Evolutionary conservation across 2,113 vertebrate genomes (phyloP), one percentile per base, ranked within the genome.

Genomic region (Mohoua ochrocephala): DNA sequence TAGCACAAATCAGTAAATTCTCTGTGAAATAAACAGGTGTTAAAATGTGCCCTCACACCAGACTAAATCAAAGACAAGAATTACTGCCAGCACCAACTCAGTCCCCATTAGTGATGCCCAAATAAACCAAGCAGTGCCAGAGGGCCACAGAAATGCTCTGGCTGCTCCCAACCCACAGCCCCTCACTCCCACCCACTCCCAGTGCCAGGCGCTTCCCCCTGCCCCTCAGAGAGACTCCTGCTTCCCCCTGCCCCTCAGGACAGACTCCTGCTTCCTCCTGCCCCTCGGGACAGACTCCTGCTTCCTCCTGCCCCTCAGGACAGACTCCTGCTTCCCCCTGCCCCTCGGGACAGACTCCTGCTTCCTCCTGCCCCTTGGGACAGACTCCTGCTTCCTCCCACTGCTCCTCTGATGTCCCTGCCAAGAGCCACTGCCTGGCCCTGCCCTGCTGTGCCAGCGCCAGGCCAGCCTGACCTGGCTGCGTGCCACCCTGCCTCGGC

Each of bases 61-160:
- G 10, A 47, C 33, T 53, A 31, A 64, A 21, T 22, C 53, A 45
- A 45, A 87, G 64, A 27, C n/a, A 16, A 49, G 9, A 60, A 35
- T 10, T 22, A 15, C 49, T 18, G 9, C 1, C 74, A 60, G 80
- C 24, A 49, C 28, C 17, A n/a, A 4, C n/a, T 19, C 26, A 3
- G 10, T 1, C 28, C 18, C 3, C 7, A 3, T 3, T 2, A 27
- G 28, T 0, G 10, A 60, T 3, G 10, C 0, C 65, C 22, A 11
- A 2, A n/a, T 0, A 24, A 44, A 15, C 7, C 2, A 37, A 9
- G 2, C 15, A 60, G 57, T 37, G 47, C 1, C 26, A 57, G 31
- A 23, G 35, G 3, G 41, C 10, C 52, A 28, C 41, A 45, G 14
- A 31, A 31, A 5, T 0, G 4, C 24, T 23, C 3, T 3, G 60